Evolutionary conservation across 2,797 vertebrate species (phyloP).

Genomic region (Poeciliopsis gracilis): DNA sequence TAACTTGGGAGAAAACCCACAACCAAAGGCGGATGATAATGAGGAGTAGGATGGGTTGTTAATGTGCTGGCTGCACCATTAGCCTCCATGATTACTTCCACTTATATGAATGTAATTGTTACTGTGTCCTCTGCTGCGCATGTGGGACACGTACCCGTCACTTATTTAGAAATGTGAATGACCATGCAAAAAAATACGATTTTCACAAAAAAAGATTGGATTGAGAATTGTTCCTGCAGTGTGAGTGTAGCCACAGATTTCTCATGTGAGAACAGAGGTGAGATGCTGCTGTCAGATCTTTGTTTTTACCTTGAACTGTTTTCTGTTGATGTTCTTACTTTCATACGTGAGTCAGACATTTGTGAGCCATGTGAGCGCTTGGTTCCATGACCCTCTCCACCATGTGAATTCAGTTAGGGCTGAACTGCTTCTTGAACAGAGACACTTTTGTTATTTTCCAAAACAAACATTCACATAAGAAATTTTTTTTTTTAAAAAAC

Average conservation of each 20-base stretch:
- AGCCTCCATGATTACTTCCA: too few relatives aligned
- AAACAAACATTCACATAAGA: background rate
- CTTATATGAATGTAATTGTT: too few relatives aligned
- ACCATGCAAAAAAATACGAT: too few relatives aligned
- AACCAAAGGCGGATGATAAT: too few relatives aligned
- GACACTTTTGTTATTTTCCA: conserved; percentile 25
- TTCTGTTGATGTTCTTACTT: conserved; percentile 22
- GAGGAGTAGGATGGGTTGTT: too few relatives aligned
- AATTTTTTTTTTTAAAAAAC: background rate
- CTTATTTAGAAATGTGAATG: too few relatives aligned
- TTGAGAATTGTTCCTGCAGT: too few relatives aligned
- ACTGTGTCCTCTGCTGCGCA: too few relatives aligned
- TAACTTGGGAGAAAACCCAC: too few relatives aligned
- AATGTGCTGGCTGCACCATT: too few relatives aligned
- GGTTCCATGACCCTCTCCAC: conserved; percentile 42
- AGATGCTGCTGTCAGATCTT: background rate
- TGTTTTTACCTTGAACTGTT: conserved; percentile 7
- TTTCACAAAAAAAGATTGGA: too few relatives aligned
- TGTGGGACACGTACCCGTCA: too few relatives aligned
- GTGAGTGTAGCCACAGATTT: background rate
- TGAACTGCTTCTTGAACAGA: conserved; percentile 23
- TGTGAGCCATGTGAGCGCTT: conserved; percentile 57
- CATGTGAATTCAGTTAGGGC: conserved; percentile 53
- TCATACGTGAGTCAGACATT: conserved; percentile 58
- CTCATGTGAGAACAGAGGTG: background rate